Evolutionary conservation across 2,797 vertebrate genomes (phyloP).

Genomic region (Cryptoprocta ferox): DNA sequence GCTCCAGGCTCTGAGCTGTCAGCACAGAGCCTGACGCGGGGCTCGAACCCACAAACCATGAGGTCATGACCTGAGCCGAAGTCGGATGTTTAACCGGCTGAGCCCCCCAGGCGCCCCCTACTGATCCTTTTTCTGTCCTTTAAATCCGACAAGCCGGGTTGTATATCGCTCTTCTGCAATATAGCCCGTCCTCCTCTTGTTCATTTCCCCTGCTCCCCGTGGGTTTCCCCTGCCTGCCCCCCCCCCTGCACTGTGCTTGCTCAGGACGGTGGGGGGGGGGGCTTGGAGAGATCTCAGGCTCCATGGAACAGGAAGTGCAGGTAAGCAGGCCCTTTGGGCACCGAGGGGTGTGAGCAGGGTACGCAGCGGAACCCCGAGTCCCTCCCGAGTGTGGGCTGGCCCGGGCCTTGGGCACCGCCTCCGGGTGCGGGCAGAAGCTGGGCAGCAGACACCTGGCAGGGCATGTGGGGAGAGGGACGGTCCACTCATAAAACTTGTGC

Average conservation of each 20-base stretch:
- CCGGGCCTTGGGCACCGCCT: background rate
- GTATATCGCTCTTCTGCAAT: background rate
- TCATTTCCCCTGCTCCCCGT: rapidly evolving
- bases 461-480: background rate
- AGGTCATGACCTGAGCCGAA: no score
- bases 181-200: no score
- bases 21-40: no score
- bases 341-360: no score
- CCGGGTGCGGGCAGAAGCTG: background rate
- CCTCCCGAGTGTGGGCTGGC: background rate
- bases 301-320: background rate
- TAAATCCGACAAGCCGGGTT: background rate
- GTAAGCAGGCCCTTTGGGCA: background rate
- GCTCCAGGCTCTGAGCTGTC: no score
- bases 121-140: background rate
- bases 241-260: background rate
- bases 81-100: no score
- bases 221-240: background rate
- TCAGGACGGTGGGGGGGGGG: no score
- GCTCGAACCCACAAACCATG: no score
- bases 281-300: background rate
- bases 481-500: background rate
- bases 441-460: background rate
- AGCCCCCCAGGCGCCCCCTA: background rate
- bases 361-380: background rate